A percentile compares a stretch with the other conserved stretches of the same genome.
Conservation (phyloP, 2,797 vertebrate species). For the Sorex maritimensis region DNA sequence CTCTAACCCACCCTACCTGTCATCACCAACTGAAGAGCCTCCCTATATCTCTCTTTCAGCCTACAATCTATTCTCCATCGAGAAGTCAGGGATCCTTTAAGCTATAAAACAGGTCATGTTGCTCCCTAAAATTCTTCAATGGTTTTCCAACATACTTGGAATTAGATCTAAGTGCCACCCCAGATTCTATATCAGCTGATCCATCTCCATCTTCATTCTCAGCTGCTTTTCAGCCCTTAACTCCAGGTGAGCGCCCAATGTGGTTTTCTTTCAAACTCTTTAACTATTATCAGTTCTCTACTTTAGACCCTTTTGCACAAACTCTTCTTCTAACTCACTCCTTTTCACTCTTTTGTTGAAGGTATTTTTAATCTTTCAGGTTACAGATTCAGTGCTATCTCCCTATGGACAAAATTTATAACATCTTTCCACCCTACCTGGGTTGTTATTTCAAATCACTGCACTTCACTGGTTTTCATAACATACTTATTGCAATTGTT, state of each 20-base stretch:
- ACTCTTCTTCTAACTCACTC: background rate
- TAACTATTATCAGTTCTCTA: background rate
- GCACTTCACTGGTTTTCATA: constrained; percentile 20
- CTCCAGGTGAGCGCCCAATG: too few species aligned
- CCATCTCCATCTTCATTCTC: too few species aligned
- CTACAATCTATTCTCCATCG: background rate
- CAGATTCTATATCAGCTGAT: background rate
- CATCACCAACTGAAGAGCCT: background rate
- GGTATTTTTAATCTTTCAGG: background rate
- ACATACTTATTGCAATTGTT: too few species aligned
- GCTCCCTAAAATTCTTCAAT: constrained; percentile 19
- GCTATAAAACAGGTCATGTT: background rate
- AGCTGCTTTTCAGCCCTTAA: too few species aligned
- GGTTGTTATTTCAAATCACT: constrained; percentile 27
- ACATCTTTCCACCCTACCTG: background rate
- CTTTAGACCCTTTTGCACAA: background rate
- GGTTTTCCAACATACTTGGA: background rate
- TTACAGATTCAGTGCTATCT: constrained; percentile 50
- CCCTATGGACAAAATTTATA: background rate
- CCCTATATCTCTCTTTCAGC: background rate
- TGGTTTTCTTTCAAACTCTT: background rate
- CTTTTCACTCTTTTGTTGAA: background rate
- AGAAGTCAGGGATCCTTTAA: background rate
- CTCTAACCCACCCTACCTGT: too few species aligned
- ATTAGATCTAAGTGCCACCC: background rate